Percentiles rank a stretch among this genome's conserved stretches.
Evolutionary conservation across 2,113 vertebrate species (phyloP).

Genomic region (Sisor rabdophorus): DNA sequence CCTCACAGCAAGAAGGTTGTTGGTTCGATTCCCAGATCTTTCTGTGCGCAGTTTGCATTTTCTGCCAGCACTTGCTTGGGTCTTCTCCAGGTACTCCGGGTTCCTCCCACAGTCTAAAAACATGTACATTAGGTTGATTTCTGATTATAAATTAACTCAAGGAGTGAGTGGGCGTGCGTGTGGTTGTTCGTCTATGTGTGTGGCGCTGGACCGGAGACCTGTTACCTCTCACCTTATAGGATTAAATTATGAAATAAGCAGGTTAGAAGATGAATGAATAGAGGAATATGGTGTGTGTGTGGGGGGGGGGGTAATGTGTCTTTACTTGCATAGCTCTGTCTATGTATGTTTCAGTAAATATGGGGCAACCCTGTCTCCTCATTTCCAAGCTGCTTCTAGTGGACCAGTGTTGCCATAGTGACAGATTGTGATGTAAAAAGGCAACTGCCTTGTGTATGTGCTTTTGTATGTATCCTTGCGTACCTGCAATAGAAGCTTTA

Average conservation of each 20-base stretch:
- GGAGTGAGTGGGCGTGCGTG: slow-evolving; percentile 9
- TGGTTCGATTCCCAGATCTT: too few species aligned
- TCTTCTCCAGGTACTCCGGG: too few species aligned
- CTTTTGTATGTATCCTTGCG: slow-evolving; percentile 14
- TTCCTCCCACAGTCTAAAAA: too few species aligned
- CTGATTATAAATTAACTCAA: too few species aligned
- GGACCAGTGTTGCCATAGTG: slow-evolving; percentile 41
- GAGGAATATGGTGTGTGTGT: too few species aligned
- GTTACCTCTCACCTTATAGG: background rate
- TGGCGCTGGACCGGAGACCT: too few species aligned
- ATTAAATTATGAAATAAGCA: too few species aligned
- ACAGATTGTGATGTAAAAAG: slow-evolving; percentile 15
- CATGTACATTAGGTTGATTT: too few species aligned
- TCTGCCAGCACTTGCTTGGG: too few species aligned
- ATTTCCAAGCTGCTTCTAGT: slow-evolving; percentile 7
- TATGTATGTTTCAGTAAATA: slow-evolving; percentile 4
- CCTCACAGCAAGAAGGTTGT: too few species aligned
- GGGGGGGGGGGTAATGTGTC: too few species aligned
- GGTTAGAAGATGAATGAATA: background rate
- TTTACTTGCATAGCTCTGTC: background rate
- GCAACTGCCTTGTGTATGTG: background rate
- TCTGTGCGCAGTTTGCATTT: too few species aligned
- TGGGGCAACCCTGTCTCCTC: slow-evolving; percentile 19
- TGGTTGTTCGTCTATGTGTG: background rate
- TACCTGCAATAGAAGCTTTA: background rate